Evolutionary conservation across 2,888 invertebrate species (phyloP), one percentile per base, ranked within the genome.

Genomic region (Drosophila nr. perissopoda): DNA sequence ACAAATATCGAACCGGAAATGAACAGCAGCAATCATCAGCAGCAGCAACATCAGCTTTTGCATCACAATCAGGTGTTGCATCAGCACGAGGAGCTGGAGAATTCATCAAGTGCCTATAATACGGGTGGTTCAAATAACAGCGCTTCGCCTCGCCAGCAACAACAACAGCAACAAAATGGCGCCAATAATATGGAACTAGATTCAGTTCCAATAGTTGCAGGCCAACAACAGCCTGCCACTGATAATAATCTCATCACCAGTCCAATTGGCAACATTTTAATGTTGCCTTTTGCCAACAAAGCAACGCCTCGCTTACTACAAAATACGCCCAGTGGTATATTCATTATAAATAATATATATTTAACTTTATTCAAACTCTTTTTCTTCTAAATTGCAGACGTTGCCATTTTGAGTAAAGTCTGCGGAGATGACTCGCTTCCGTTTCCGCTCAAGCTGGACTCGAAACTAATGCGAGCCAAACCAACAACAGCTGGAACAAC

Each of bases 101-200:
- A 94, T 75, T 95, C 95, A 54, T 96, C 96, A 40, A 95, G 95
- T 92, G 96, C 96, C 57, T 96, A 96, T 91, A 96, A 96, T 88
- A 96, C 96, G 2, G 96, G 96, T 2, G 96, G 96, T 64, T 96
- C 96, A n/a, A 96, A 96, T 85, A 95, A 96, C 80, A 96, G 96
- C 85, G 89, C 83, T 29, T 85, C 91, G 0, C 95, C 94, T 10
- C 90, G 85, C 40, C 75, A 80, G 45, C 45, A 75, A 80, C 69
- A 70, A 73, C 34, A 36, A 58, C 36, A 36, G 56, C 34, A 33
- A 45, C 45, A 45, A 16, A 80, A 58, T 59, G 2, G 64, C 7
- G 72, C 65, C 21, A 68, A 64, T 16, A 78, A 66, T 40, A 64
- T 18, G 2, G 38, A 13, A n/a, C 13, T 38, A n/a, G 38, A 38